Percentiles rank a stretch among this genome's conserved stretches.
These are phyloP conservation scores for Aviceda subcristata DNA, from an alignment of 2,113 vertebrate species.

Conservation along the genomic window DNA sequence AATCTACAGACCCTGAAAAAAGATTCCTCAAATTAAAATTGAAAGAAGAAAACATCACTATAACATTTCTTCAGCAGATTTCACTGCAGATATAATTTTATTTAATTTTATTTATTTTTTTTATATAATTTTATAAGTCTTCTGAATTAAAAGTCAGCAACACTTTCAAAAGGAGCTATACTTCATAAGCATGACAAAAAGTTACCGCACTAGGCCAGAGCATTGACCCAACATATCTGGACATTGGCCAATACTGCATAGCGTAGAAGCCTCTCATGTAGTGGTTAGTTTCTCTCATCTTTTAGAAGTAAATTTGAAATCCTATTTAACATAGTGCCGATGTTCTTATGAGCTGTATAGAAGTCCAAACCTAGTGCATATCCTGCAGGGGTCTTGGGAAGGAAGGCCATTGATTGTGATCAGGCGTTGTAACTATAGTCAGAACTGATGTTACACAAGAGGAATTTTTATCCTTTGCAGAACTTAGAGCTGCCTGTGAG, in stretches of 20 bases:
- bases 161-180: not conserved
- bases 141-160: not conserved
- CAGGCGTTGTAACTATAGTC: not conserved
- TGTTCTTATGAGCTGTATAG: not conserved
- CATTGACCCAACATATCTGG: not conserved
- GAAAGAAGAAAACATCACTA: not conserved
- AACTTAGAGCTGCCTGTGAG: not conserved
- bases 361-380: not conserved
- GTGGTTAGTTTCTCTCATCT: not conserved
- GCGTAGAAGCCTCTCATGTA: not conserved
- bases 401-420: not conserved
- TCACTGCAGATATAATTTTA: not conserved
- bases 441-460: not conserved
- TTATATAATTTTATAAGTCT: not conserved
- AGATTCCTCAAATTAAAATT: not conserved
- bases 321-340: accelerated
- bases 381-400: not conserved
- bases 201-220: not conserved
- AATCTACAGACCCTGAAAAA: not conserved
- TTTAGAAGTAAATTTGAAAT: not conserved
- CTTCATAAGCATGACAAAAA: not conserved
- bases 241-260: not conserved
- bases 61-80: not conserved
- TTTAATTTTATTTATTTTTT: not conserved
- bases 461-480: not conserved